phyloP scores from a whole-genome alignment of 2,113 vertebrate species.

The Rhinogobius similis region DNA sequence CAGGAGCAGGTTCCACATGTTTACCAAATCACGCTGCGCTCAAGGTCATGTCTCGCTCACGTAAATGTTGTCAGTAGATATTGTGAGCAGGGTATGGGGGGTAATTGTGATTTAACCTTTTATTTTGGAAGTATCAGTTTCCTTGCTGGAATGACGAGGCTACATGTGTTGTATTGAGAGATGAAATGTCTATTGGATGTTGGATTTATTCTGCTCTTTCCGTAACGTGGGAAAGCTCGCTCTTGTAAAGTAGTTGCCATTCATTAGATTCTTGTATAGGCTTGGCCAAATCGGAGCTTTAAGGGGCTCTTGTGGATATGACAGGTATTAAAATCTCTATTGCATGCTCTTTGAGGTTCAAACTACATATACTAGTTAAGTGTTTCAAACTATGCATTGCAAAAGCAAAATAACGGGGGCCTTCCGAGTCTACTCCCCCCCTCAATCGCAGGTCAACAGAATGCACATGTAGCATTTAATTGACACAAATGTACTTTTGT shows the following conservation, averaged over 20 bases:
- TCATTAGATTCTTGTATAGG: conserved; percentile 62
- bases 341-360: conserved; percentile 75
- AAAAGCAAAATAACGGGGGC: conserved; percentile 60
- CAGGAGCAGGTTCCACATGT: conserved; percentile 1
- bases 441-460: conserved; percentile 61
- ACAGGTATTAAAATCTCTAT: conserved; percentile 69
- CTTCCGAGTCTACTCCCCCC: conserved; percentile 34
- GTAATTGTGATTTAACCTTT: conserved; percentile 38
- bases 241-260: conserved; percentile 69
- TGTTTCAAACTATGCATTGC: conserved; percentile 78
- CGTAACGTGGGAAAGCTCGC: conserved; percentile 53
- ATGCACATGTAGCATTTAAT: conserved; percentile 74
- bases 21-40: conserved; percentile 42
- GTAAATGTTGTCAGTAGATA: conserved; percentile 56
- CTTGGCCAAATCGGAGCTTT: conserved; percentile 57
- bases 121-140: conserved; percentile 53
- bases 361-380: conserved; percentile 70
- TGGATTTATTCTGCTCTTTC: conserved; percentile 64
- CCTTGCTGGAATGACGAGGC: conserved; percentile 67
- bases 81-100: conserved; percentile 61
- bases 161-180: conserved; percentile 66
- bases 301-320: conserved; percentile 53
- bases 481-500: conserved; percentile 64
- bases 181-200: conserved; percentile 59
- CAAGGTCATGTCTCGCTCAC: conserved; percentile 53